Evolutionary conservation across 2,888 invertebrate species (phyloP).

Genomic region (Pristionchus entomophagus): DNA sequence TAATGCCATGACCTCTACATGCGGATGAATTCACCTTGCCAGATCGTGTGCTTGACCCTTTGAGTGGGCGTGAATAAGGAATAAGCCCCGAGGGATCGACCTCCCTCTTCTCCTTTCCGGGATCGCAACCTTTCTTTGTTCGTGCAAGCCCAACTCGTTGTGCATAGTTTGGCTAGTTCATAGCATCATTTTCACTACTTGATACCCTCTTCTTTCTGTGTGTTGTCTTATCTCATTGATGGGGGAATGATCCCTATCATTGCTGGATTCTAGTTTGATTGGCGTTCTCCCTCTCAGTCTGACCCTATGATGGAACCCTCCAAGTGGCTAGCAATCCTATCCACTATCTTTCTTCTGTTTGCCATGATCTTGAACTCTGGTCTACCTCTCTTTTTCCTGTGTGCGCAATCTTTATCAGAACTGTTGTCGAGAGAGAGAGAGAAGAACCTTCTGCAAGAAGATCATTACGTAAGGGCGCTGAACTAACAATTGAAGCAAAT

Average conservation of each 20-base stretch:
- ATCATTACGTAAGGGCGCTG: not conserved
- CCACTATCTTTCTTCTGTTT: conserved; percentile 1
- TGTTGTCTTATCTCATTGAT: too few species aligned
- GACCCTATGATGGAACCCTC: not conserved
- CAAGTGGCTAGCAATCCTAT: not conserved
- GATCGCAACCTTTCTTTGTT: not conserved
- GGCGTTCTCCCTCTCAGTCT: not conserved
- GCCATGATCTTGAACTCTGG: not conserved
- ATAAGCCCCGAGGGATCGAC: conserved; percentile 6
- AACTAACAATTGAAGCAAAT: too few species aligned
- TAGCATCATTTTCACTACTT: too few species aligned
- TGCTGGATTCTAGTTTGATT: not conserved
- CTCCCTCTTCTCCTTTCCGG: not conserved
- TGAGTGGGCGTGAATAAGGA: conserved; percentile 18
- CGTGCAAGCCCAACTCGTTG: too few species aligned
- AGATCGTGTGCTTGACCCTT: conserved; percentile 32
- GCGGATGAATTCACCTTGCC: not conserved
- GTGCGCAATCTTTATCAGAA: conserved; percentile 13
- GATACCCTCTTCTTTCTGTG: too few species aligned
- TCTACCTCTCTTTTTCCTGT: not conserved
- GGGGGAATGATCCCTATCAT: too few species aligned
- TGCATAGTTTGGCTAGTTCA: too few species aligned
- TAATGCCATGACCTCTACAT: not conserved
- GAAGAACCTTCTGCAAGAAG: too few species aligned
- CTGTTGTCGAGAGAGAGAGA: not conserved